Evolutionary conservation across 2,797 vertebrate genomes (phyloP), one percentile per base, ranked within the genome.

Genomic region (Micropoecilia bifurca): DNA sequence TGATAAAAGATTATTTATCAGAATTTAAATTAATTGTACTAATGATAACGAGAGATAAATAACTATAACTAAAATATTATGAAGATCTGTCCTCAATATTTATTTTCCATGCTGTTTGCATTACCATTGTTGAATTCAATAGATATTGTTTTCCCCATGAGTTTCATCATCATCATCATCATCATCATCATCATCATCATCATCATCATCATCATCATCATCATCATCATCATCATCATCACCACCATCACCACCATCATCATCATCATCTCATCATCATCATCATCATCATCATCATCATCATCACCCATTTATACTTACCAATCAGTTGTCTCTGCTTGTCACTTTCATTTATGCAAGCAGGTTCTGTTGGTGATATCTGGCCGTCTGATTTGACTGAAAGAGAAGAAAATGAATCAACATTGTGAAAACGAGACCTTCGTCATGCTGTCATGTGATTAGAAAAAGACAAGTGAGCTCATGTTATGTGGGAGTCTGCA

Each of bases 251-350:
- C 12, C 43, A 43, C 10, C 43, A 45, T 63, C 28, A 3, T 48
- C 47, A 20, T 48, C 18, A 5, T 20, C 28, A 33, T 48, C 47
- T n/a, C n/a, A n/a, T n/a, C n/a, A n/a, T n/a, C n/a, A n/a, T n/a
- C n/a, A 20, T 7, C 20, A 18, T 63, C 28, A 33, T 22, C 48
- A 6, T 48, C 18, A 18, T 55, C 22, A n/a, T 25, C 18, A 36
- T 68, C 63, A 30, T 33, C 22, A 48, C 48, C n/a, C n/a, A n/a
- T n/a, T n/a, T n/a, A n/a, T n/a, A 46, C 76, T 78, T 30, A 78
- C 76, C 68, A 13, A 47, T 22, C 3, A 71, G 50, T 18, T 33
- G 28, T 33, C 7, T 20, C 13, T 28, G 22, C 22, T 41, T 18
- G 20, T 41, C 14, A 25, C 39, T 71, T 9, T n/a, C 50, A 55